Evolutionary conservation across 2,888 invertebrate species (phyloP).

Genomic region (Hartigia nigra): DNA sequence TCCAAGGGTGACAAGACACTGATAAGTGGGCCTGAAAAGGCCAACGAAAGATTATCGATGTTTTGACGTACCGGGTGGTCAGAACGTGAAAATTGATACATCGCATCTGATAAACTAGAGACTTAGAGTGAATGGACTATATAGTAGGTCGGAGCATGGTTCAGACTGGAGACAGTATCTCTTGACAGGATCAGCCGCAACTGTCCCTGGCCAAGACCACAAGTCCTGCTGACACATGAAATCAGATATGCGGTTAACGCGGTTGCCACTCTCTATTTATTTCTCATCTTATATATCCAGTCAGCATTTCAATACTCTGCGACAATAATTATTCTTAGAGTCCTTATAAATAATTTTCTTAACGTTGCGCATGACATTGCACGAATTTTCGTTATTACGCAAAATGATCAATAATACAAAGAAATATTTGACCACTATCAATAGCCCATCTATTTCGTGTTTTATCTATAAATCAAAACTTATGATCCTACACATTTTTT

Average conservation of each 20-base stretch:
- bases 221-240: constrained; percentile 36
- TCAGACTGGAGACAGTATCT: constrained; percentile 38
- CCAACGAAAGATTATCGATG: constrained; percentile 22
- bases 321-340: background rate
- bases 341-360: background rate
- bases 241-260: constrained; percentile 34
- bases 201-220: constrained; percentile 23
- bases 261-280: constrained; percentile 24
- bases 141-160: constrained; percentile 16
- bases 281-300: background rate
- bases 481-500: background rate
- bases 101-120: constrained; percentile 37
- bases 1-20: background rate
- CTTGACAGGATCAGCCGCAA: constrained; percentile 38
- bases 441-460: background rate
- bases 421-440: background rate
- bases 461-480: background rate
- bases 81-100: constrained; percentile 42
- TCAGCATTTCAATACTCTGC: background rate
- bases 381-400: background rate
- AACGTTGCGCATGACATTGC: background rate
- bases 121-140: constrained; percentile 34
- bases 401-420: too few species aligned
- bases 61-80: constrained; percentile 34
- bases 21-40: background rate